Conservation (phyloP, 2,888 invertebrate species). For the Loripinus fragilis region DNA sequence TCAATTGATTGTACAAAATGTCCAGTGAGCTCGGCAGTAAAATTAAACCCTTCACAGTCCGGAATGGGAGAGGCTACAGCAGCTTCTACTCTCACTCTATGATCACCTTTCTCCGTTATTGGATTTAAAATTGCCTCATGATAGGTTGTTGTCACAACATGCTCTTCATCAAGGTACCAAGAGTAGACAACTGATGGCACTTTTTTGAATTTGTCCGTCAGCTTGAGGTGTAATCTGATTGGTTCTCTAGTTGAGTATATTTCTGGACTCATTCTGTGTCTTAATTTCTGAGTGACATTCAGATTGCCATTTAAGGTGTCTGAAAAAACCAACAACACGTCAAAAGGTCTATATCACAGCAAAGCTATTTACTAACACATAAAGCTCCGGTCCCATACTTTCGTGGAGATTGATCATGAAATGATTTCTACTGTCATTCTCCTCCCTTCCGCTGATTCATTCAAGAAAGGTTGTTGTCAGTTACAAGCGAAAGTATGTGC, state of each 20-base stretch:
- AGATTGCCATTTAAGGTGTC: constrained; percentile 22
- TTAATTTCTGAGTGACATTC: constrained; percentile 1
- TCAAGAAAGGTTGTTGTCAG: no score
- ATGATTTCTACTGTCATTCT: not conserved
- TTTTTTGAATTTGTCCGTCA: constrained; percentile 56
- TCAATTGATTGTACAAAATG: not conserved
- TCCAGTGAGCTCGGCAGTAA: not conserved
- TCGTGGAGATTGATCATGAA: not conserved
- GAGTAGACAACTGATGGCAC: constrained; percentile 24
- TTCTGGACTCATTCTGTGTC: not conserved
- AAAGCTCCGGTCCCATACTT: no score
- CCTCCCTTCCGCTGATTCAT: no score
- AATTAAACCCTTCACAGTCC: not conserved
- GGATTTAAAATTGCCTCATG: not conserved
- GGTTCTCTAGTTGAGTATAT: constrained; percentile 50
- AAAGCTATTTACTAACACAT: no score
- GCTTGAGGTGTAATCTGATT: constrained; percentile 40
- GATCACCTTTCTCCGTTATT: not conserved
- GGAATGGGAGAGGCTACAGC: not conserved
- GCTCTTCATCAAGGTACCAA: constrained; percentile 28
- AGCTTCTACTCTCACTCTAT: constrained; percentile 1
- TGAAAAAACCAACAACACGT: not conserved
- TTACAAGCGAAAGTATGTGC: no score
- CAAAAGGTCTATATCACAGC: no score
- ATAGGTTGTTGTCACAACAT: not conserved